A percentile compares a stretch with the other conserved stretches of the same genome.
phyloP scores from a whole-genome alignment of 1,140 invertebrate genomes.

The Heliconius eleuchia region DNA sequence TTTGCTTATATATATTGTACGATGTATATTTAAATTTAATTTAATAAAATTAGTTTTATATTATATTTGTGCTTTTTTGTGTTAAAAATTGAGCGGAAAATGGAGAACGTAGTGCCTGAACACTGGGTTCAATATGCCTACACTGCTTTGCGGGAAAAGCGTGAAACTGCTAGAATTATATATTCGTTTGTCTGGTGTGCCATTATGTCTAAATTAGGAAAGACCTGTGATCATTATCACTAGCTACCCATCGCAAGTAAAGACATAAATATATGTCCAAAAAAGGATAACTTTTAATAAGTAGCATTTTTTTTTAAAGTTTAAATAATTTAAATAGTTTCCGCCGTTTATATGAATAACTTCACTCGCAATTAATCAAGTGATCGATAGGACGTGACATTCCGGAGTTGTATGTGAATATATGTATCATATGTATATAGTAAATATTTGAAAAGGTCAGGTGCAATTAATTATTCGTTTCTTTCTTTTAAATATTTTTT shows the following conservation, averaged over 20 bases:
- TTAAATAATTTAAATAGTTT: constrained; percentile 2
- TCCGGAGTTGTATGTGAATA: background rate
- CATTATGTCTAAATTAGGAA: background rate
- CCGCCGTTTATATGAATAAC: background rate
- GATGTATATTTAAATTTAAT: background rate
- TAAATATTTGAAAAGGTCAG: background rate
- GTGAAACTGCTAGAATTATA: no score
- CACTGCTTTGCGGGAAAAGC: no score
- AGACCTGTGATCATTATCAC: background rate
- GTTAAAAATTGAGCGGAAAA: background rate
- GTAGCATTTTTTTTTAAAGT: background rate
- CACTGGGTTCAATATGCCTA: no score
- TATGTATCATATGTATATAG: background rate
- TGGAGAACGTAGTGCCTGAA: background rate
- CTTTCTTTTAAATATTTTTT: background rate
- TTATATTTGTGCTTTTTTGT: no score
- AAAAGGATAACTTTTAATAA: background rate
- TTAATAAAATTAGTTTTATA: background rate
- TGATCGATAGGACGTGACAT: background rate
- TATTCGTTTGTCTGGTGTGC: no score
- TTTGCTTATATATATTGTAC: background rate
- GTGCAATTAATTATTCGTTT: background rate
- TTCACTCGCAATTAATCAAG: background rate
- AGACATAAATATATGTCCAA: background rate
- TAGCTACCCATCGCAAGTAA: background rate